phyloP scores from a whole-genome alignment of 2,113 vertebrate species.

The Lamprologus ornatipinnis region DNA sequence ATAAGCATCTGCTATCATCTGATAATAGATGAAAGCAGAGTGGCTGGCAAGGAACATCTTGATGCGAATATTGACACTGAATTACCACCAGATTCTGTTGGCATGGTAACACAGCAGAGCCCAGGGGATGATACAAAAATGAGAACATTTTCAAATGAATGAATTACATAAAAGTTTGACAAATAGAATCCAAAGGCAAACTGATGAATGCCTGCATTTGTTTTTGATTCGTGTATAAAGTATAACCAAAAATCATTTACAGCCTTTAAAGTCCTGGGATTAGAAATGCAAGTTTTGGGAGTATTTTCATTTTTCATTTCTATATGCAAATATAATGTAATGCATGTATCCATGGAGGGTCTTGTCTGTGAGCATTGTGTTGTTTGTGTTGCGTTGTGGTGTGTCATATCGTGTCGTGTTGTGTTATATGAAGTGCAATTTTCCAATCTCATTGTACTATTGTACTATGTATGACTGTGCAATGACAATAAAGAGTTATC shows the following conservation, averaged over 20 bases:
- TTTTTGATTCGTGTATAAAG: neutral
- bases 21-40: neutral
- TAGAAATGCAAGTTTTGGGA: neutral
- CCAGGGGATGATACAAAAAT: rapidly evolving
- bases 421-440: neutral
- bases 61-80: neutral
- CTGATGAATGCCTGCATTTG: neutral
- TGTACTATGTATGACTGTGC: neutral
- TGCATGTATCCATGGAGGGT: neutral
- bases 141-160: neutral
- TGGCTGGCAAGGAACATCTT: neutral
- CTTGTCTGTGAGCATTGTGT: neutral
- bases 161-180: neutral
- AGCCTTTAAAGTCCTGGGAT: rapidly evolving
- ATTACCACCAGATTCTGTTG: neutral
- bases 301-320: neutral
- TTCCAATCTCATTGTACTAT: neutral
- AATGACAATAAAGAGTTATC: neutral
- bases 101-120: neutral
- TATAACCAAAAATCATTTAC: neutral
- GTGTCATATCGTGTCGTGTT: neutral
- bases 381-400: neutral
- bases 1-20: neutral
- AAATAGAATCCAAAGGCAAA: neutral
- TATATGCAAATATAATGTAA: neutral